Conservation (phyloP, 2,113 vertebrate genomes). For the Melanerpes aurifrons region DNA sequence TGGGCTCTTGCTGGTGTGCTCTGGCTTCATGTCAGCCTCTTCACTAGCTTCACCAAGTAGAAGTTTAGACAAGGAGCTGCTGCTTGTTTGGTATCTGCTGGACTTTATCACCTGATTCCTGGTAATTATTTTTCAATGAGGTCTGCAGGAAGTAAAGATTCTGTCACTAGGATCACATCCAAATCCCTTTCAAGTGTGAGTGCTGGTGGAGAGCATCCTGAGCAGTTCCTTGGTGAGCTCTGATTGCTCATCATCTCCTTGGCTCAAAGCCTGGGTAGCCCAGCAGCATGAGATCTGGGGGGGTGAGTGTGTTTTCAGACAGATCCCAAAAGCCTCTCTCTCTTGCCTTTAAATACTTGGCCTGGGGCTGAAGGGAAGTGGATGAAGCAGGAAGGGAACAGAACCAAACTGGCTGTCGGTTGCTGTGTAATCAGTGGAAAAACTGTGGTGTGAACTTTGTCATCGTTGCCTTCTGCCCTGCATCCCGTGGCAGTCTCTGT, state of each 20-base stretch:
- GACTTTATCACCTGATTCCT: neutral
- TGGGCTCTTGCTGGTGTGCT: neutral
- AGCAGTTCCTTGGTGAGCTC: neutral
- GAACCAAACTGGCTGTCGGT: neutral
- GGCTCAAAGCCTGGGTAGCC: neutral
- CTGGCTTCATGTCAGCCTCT: neutral
- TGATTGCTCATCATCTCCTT: neutral
- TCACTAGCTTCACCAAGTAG: neutral
- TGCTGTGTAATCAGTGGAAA: neutral
- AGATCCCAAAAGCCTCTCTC: neutral
- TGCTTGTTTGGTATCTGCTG: neutral
- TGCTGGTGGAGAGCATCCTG: neutral
- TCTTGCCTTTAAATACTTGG: neutral
- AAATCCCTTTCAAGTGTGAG: neutral
- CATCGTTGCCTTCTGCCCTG: neutral
- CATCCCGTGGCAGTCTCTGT: fast-evolving
- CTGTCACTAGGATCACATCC: neutral
- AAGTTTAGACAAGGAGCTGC: neutral
- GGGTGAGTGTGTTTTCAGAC: neutral
- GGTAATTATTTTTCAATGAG: fast-evolving
- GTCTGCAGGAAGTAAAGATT: neutral
- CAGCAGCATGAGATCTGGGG: neutral
- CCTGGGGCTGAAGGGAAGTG: neutral
- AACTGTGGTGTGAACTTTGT: neutral
- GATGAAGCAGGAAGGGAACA: slow-evolving; percentile 8